Conservation (phyloP, 2,113 vertebrate species). For the Poeciliopsis prolifica region DNA sequence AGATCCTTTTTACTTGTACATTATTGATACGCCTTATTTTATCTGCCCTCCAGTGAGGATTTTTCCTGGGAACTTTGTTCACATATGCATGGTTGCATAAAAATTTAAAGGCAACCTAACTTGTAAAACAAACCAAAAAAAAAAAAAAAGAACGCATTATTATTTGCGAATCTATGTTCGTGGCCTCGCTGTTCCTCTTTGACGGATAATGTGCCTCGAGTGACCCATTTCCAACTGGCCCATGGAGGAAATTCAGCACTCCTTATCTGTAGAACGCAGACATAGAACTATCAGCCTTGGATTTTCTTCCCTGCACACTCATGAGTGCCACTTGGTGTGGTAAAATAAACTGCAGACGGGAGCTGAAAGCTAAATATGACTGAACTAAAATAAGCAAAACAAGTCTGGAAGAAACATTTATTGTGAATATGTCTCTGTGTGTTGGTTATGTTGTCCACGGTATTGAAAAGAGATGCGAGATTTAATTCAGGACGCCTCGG, state of each 20-base stretch:
- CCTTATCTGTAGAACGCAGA: constrained; percentile 1
- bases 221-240: constrained; percentile 23
- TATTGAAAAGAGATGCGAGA: constrained; percentile 41
- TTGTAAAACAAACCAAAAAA: constrained; percentile 21
- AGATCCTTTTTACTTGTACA: constrained; percentile 54
- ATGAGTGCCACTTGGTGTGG: neutral
- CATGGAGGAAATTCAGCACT: constrained; percentile 10
- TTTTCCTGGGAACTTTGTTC: constrained; percentile 39
- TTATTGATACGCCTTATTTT: constrained; percentile 67
- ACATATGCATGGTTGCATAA: constrained; percentile 57
- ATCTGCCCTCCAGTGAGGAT: constrained; percentile 36
- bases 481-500: neutral
- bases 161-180: neutral
- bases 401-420: neutral
- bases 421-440: neutral
- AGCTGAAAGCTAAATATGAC: neutral
- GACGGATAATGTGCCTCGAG: constrained; percentile 1
- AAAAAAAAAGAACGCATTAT: neutral
- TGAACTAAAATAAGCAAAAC: neutral
- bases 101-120: constrained; percentile 51
- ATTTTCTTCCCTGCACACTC: neutral
- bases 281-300: neutral
- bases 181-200: neutral
- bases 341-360: neutral
- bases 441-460: constrained; percentile 51